Conservation (phyloP, 2,888 invertebrate genomes). For the Trissolcus brochymenae region DNA sequence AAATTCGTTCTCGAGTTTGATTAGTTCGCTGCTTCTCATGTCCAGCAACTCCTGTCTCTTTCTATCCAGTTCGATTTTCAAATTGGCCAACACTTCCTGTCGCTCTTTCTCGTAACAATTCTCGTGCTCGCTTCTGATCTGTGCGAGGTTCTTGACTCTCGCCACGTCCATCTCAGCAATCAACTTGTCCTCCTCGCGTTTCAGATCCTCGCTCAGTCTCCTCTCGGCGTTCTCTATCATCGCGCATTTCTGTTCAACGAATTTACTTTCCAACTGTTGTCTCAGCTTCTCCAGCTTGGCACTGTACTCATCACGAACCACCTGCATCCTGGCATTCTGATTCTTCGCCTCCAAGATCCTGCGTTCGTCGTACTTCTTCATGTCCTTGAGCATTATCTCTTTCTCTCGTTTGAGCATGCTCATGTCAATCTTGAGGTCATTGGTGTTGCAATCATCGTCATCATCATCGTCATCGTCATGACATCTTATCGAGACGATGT, state of each 20-base stretch:
- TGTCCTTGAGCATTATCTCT: slow-evolving; percentile 65
- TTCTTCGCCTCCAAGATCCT: slow-evolving; percentile 44
- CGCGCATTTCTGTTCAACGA: slow-evolving; percentile 75
- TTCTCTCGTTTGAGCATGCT: slow-evolving; percentile 65
- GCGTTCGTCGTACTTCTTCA: slow-evolving; percentile 59
- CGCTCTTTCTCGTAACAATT: slow-evolving; percentile 74
- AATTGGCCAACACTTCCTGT: slow-evolving; percentile 74
- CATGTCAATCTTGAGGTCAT: slow-evolving; percentile 62
- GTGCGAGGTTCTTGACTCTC: slow-evolving; percentile 67
- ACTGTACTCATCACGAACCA: slow-evolving; percentile 79
- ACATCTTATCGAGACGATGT: slow-evolving; percentile 66
- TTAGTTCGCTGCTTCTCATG: slow-evolving; percentile 77
- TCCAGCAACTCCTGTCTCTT: slow-evolving; percentile 76
- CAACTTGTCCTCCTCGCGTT: slow-evolving; percentile 76
- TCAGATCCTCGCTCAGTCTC: slow-evolving; percentile 75
- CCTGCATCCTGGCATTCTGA: slow-evolving; percentile 75
- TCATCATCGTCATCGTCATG: slow-evolving; percentile 67
- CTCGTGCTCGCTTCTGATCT: slow-evolving; percentile 70
- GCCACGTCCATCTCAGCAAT: slow-evolving; percentile 69
- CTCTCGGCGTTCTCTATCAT: slow-evolving; percentile 77
- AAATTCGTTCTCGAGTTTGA: slow-evolving; percentile 78
- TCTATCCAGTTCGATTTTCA: slow-evolving; percentile 77
- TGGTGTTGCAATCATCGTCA: slow-evolving; percentile 66
- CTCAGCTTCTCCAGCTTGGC: slow-evolving; percentile 75
- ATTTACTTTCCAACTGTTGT: slow-evolving; percentile 73